Evolutionary conservation across 2,888 invertebrate species (phyloP).

Genomic region (Phytoseiulus persimilis): DNA sequence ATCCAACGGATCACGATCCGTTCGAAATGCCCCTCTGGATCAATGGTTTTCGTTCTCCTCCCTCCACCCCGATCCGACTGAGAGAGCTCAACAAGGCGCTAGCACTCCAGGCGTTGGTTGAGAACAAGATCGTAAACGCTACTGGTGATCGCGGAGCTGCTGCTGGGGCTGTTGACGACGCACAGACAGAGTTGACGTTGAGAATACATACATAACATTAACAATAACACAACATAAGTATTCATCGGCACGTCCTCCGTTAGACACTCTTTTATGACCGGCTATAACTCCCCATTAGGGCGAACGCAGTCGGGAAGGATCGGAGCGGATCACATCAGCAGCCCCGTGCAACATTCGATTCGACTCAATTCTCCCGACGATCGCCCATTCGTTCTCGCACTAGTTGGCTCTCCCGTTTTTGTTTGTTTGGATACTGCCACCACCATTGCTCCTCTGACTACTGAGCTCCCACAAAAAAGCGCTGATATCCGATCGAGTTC

Average conservation of each 20-base stretch:
- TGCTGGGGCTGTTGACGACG: background rate
- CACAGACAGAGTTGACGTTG: background rate
- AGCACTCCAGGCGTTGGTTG: background rate
- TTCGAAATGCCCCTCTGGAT: no score
- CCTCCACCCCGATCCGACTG: no score
- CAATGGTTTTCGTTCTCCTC: no score
- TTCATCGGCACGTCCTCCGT: background rate
- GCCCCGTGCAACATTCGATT: background rate
- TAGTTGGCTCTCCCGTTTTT: background rate
- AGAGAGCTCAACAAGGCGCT: background rate
- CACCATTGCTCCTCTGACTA: no score
- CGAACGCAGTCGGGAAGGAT: background rate
- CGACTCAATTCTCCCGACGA: background rate
- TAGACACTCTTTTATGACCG: background rate
- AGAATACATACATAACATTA: slow-evolving; percentile 5
- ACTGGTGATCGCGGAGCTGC: background rate
- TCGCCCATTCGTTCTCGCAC: background rate
- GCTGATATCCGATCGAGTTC: no score
- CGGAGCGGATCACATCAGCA: background rate
- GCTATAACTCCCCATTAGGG: background rate
- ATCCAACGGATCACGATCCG: no score
- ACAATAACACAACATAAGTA: slow-evolving; percentile 5
- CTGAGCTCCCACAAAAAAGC: no score
- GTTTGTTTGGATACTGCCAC: background rate
- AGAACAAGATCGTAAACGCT: background rate